Percentiles rank a stretch among this genome's conserved stretches.
phyloP scores from a whole-genome alignment of 2,113 vertebrate species.

The Polyodon spathula region DNA sequence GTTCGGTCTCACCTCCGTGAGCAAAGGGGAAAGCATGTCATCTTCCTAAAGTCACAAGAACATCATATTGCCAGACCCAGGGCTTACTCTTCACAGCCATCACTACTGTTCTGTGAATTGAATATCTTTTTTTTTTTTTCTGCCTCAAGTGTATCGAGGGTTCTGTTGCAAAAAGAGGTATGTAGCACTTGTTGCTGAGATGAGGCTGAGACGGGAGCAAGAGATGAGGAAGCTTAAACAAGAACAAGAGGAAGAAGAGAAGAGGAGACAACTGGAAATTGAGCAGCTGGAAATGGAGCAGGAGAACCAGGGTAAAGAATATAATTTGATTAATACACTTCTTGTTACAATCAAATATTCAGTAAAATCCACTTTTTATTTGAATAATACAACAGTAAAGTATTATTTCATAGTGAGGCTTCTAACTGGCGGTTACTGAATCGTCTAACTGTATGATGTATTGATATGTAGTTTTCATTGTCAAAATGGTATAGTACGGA shows the following conservation, averaged over 20 bases:
- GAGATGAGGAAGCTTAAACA: slow-evolving; percentile 8
- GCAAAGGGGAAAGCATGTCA: too few species aligned
- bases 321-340: neutral
- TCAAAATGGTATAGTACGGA: too few species aligned
- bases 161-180: slow-evolving; percentile 37
- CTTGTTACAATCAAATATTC: neutral
- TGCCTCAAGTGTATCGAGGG: slow-evolving; percentile 36
- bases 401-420: too few species aligned
- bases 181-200: slow-evolving; percentile 32
- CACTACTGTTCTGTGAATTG: too few species aligned
- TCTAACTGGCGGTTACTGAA: too few species aligned
- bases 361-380: neutral
- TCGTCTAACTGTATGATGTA: too few species aligned
- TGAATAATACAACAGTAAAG: too few species aligned
- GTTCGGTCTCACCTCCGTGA: too few species aligned
- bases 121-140: slow-evolving; percentile 2
- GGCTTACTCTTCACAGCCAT: too few species aligned
- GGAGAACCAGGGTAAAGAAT: slow-evolving; percentile 41
- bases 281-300: slow-evolving; percentile 16
- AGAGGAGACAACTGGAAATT: slow-evolving; percentile 27
- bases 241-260: slow-evolving; percentile 34
- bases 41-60: too few species aligned
- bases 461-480: too few species aligned
- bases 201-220: slow-evolving; percentile 21
- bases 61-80: too few species aligned